Conservation (phyloP, 2,888 invertebrate genomes). For the Mesorhabditis spiculigera region DNA sequence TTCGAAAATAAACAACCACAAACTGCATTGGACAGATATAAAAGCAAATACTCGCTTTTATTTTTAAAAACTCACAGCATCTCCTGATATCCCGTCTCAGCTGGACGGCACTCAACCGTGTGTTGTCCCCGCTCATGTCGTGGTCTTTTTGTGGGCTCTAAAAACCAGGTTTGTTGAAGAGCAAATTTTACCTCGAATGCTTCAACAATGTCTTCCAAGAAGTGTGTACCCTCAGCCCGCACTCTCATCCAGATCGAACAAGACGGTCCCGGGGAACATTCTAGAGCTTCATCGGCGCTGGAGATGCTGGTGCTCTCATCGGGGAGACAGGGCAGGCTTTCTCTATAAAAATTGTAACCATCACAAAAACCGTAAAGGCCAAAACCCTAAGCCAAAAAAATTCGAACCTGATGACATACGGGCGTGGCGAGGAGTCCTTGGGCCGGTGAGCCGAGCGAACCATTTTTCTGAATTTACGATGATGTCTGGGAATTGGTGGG, state of each 20-base stretch:
- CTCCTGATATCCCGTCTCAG: conserved; percentile 45
- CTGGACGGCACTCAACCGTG: conserved; percentile 30
- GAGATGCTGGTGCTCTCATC: conserved; percentile 29
- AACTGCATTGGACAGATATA: not conserved
- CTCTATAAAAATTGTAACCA: too few relatives aligned
- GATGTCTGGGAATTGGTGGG: too few relatives aligned
- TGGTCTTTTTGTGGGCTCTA: too few relatives aligned
- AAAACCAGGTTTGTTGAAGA: too few relatives aligned
- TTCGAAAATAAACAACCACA: not conserved
- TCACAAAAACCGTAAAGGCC: too few relatives aligned
- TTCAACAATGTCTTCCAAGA: conserved; percentile 31
- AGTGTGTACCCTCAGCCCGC: conserved; percentile 18
- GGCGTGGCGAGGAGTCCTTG: too few relatives aligned
- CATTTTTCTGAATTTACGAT: too few relatives aligned
- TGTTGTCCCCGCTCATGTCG: conserved; percentile 12
- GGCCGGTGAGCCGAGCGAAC: too few relatives aligned
- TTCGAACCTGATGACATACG: too few relatives aligned
- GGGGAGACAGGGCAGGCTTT: not conserved
- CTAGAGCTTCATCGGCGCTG: conserved; percentile 20
- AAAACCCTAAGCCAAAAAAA: too few relatives aligned
- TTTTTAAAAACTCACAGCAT: conserved; percentile 41
- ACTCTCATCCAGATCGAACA: conserved; percentile 19
- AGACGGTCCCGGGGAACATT: not conserved
- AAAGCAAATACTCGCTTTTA: not conserved
- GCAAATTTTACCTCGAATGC: conserved; percentile 26